Evolutionary conservation across 2,888 invertebrate genomes (phyloP).

Genomic region (Hemistola chrysoprasaria): DNA sequence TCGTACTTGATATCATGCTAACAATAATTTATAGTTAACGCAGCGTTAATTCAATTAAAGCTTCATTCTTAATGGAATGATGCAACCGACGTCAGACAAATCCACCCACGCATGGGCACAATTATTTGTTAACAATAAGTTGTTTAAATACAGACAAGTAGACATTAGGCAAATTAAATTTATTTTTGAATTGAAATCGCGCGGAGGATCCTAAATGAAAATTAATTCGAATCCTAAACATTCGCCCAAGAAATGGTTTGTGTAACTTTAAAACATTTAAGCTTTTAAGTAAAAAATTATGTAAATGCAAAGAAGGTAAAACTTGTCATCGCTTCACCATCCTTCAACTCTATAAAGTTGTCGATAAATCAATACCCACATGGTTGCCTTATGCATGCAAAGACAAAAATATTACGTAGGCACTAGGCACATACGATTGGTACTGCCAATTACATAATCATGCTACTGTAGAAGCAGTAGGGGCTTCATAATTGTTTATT

Average conservation of each 20-base stretch:
- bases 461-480: conserved; percentile 4
- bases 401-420: conserved; percentile 25
- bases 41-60: conserved; percentile 37
- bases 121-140: conserved; percentile 1
- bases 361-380: conserved; percentile 32
- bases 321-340: conserved; percentile 11
- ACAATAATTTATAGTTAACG: conserved; percentile 15
- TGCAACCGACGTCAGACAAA: conserved; percentile 7
- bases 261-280: too few species aligned
- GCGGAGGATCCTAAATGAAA: too few species aligned
- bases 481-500: background rate
- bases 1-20: conserved; percentile 1
- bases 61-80: conserved; percentile 4
- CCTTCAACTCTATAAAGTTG: conserved; percentile 23
- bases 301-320: too few species aligned
- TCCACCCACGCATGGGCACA: conserved; percentile 6
- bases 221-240: too few species aligned
- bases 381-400: conserved; percentile 34
- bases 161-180: too few species aligned
- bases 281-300: too few species aligned
- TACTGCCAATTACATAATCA: conserved; percentile 39
- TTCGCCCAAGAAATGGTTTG: too few species aligned
- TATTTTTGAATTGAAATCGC: too few species aligned
- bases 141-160: background rate
- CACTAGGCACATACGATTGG: too few species aligned